Evolutionary conservation across 1,140 invertebrate genomes (phyloP).

Genomic region (Gryon sp.): DNA sequence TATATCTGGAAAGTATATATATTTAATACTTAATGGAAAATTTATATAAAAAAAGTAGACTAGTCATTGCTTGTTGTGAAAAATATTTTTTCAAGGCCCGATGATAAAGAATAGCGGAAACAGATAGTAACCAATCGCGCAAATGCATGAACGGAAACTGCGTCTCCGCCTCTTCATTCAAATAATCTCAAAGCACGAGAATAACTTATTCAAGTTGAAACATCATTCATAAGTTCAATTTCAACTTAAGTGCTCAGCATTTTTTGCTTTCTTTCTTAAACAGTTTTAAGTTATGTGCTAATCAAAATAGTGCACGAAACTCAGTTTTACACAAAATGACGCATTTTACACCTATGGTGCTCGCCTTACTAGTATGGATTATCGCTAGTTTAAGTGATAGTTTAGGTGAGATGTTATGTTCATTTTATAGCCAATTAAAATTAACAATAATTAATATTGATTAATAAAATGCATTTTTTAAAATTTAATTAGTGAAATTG

Average conservation of each 20-base stretch:
- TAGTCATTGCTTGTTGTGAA: conserved; percentile 22
- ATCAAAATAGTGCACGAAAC: conserved; percentile 34
- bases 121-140: conserved; percentile 72
- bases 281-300: conserved; percentile 44
- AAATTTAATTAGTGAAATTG: no score
- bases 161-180: conserved; percentile 69
- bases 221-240: conserved; percentile 44
- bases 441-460: no score
- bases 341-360: conserved; percentile 17
- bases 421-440: no score
- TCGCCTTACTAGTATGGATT: conserved; percentile 15
- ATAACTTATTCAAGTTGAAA: conserved; percentile 50
- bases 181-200: conserved; percentile 41
- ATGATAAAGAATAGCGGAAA: conserved; percentile 72
- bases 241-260: conserved; percentile 21
- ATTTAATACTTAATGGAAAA: conserved; percentile 19
- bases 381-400: conserved; percentile 11
- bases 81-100: conserved; percentile 68
- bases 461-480: no score
- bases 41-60: conserved; percentile 18
- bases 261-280: conserved; percentile 17
- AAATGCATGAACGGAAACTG: conserved; percentile 68
- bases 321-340: conserved; percentile 25
- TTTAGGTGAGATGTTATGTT: conserved; percentile 31
- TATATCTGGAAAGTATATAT: no score